These are phyloP conservation scores for Miniopterus natalensis DNA, from an alignment of 2,113 vertebrate species.

Conservation along the genomic window DNA sequence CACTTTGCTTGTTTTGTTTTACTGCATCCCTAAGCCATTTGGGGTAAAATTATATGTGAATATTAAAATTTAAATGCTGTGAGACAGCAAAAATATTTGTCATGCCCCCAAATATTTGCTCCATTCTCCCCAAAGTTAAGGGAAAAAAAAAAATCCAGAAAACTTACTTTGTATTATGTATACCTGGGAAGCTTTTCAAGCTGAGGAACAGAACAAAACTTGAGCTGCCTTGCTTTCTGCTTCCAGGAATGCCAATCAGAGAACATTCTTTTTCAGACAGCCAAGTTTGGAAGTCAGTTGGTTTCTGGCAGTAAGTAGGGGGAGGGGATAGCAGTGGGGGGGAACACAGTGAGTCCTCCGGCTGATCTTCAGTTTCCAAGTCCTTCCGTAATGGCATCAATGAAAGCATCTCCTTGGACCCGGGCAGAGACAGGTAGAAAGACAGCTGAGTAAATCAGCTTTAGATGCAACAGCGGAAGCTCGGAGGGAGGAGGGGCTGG, in stretches of 20 bases:
- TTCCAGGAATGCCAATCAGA: conserved; percentile 83
- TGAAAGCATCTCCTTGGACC: conserved; percentile 82
- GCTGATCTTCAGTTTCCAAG: conserved; percentile 69
- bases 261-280: conserved; percentile 83
- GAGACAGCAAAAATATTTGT: background rate
- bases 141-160: background rate
- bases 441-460: conserved; percentile 83
- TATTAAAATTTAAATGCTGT: background rate
- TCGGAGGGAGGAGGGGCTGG: conserved; percentile 72
- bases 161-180: background rate
- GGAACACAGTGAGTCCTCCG: conserved; percentile 33
- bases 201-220: conserved; percentile 72
- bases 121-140: background rate
- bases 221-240: conserved; percentile 78
- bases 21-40: background rate
- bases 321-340: conserved; percentile 35
- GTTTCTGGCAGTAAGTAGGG: conserved; percentile 76
- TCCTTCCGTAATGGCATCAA: conserved; percentile 76
- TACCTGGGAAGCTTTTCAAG: conserved; percentile 55
- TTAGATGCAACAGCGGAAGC: conserved; percentile 74
- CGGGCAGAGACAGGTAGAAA: conserved; percentile 84
- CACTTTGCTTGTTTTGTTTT: background rate
- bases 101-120: background rate
- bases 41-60: background rate
- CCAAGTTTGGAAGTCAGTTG: conserved; percentile 86